Base-by-base conservation (phyloP, 1,140 invertebrate species). In the Eumeta japonica region DNA sequence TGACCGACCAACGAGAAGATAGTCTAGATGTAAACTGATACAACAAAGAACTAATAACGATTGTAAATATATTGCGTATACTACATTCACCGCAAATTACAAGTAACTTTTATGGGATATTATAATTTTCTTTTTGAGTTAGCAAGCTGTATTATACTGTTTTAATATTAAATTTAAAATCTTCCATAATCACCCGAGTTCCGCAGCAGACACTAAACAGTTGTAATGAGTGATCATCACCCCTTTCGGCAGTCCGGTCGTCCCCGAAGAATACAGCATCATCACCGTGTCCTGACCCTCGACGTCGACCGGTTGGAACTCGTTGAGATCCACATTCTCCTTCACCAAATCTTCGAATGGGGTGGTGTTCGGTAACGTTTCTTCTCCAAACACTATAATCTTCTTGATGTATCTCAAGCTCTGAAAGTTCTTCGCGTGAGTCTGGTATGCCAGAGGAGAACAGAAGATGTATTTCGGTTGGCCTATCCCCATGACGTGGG, bases 191-290 rank as follows among this genome's bases (percentile, higher is more conserved):
- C n/a, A n/a, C n/a, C n/a, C n/a, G n/a, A n/a, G n/a, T n/a, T n/a
- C n/a, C n/a, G n/a, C n/a, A n/a, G n/a, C n/a, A n/a, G n/a, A n/a
- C 3, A 50, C 47, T 7, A 85, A 56, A 3, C 86, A 55, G 59
- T 83, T 86, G 16, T 59, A 58, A 51, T 90, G 85, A 1, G 83
- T 83, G n/a, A 88, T 54, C 77, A 87, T 81, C 0, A 88, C 87
- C 18, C 87, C 87, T 65, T 90, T 90, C 0, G 88, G 85, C 28
- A 83, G 52, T 35, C 88, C 86, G 37, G 87, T 89, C 3, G 87
- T 89, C 10, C 87, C 87, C 43, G 85, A 87, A 0, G 86, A 80
- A 35, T 73, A 78, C 16, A 77, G 44, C 39, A 80, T 68, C 3
- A 70, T 50, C n/a, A 62, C 17, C n/a, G 71, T 46, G 45, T 79